Evolutionary conservation across 2,113 vertebrate species (phyloP).

Genomic region (Dicrurus megarhynchus): DNA sequence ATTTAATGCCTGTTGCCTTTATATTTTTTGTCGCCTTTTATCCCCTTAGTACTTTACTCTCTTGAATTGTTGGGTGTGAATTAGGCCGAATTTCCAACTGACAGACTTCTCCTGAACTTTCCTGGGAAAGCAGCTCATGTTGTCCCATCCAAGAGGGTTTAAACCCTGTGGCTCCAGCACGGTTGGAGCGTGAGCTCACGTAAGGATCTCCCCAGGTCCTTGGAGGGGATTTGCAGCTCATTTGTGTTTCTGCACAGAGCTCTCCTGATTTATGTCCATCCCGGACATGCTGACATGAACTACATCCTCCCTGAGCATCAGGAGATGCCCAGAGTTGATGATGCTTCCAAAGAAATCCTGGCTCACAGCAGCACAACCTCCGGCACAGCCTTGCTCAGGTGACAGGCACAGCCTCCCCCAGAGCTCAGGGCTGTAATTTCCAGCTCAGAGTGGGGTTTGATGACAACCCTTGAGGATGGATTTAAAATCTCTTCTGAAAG

Average conservation of each 20-base stretch:
- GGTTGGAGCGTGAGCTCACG: accelerated
- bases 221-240: background rate
- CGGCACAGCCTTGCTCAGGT: background rate
- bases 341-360: background rate
- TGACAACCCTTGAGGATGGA: background rate
- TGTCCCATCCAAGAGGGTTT: background rate
- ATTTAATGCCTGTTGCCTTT: background rate
- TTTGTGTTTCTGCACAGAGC: background rate
- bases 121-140: background rate
- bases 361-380: background rate
- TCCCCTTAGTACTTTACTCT: background rate
- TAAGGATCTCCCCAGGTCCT: background rate
- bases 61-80: background rate
- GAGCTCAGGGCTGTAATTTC: background rate
- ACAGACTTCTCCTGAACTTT: background rate
- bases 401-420: background rate
- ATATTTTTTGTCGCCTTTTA: background rate
- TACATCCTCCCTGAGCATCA: background rate
- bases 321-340: background rate
- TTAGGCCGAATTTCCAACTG: background rate
- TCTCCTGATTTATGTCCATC: background rate
- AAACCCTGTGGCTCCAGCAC: background rate
- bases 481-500: background rate
- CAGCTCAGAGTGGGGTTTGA: background rate
- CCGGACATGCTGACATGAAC: background rate